Evolutionary conservation across 53 echinoderm and acorn worm genomes (phyloP).

Genomic region (Zoroaster sp.): DNA sequence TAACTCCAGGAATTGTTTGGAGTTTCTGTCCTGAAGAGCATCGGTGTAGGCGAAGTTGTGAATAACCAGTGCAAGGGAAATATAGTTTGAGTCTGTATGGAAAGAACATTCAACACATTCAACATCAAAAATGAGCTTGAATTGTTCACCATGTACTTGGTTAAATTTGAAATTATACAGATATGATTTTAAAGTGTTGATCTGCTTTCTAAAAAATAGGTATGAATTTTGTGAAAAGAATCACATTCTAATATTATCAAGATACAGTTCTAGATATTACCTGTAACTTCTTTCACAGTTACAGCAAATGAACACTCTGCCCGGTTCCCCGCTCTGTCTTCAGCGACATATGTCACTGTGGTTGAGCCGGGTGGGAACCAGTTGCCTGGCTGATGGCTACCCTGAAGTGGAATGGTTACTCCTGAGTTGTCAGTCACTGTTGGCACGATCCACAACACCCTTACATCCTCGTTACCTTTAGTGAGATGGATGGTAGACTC

Average conservation of each 20-base stretch:
- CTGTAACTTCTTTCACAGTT: neutral
- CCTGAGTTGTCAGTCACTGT: conserved; percentile 35
- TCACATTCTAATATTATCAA: too few relatives aligned
- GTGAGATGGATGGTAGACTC: conserved; percentile 13
- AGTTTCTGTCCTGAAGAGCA: neutral
- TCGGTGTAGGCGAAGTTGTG: neutral
- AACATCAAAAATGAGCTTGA: too few relatives aligned
- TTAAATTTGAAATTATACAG: too few relatives aligned
- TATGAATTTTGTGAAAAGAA: too few relatives aligned
- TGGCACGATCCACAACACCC: conserved; percentile 4
- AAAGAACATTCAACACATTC: neutral
- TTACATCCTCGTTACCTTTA: neutral
- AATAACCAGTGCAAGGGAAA: neutral
- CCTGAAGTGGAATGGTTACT: neutral
- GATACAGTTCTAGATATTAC: too few relatives aligned
- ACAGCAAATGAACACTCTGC: conserved; percentile 43
- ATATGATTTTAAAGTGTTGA: too few relatives aligned
- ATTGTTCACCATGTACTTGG: too few relatives aligned
- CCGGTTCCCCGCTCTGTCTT: conserved; percentile 10
- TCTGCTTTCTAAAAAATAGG: too few relatives aligned
- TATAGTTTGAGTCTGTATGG: neutral
- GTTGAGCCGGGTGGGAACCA: conserved; percentile 39
- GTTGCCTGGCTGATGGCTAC: neutral
- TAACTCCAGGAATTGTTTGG: neutral
- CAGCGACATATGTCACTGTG: conserved; percentile 22